These are phyloP conservation scores for Forficula auricularia DNA, from an alignment of 1,140 invertebrate genomes.

Conservation along the genomic window DNA sequence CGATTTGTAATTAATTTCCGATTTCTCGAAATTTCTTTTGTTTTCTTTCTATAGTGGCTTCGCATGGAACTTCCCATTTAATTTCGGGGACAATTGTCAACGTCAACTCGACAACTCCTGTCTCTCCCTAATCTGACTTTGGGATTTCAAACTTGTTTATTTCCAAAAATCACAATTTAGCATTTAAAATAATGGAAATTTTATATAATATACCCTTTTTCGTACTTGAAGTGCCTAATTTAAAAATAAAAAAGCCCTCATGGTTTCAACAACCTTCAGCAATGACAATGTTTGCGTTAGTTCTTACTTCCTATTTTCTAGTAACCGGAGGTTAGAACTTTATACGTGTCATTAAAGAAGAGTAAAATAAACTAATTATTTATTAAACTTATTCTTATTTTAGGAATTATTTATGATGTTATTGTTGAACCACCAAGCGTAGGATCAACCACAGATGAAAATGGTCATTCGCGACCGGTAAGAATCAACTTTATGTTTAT, in stretches of 20 bases:
- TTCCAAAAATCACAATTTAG: too few relatives aligned
- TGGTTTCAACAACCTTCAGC: slow-evolving; percentile 84
- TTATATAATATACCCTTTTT: slow-evolving; percentile 63
- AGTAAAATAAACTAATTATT: slow-evolving; percentile 1
- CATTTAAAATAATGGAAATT: slow-evolving; percentile 54
- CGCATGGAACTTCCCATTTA: too few relatives aligned
- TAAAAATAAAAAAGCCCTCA: slow-evolving; percentile 79
- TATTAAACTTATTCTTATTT: slow-evolving; percentile 18
- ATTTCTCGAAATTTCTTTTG: too few relatives aligned
- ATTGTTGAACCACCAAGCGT: slow-evolving; percentile 96
- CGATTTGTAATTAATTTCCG: too few relatives aligned
- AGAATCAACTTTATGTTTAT: slow-evolving; percentile 24
- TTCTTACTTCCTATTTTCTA: slow-evolving; percentile 88
- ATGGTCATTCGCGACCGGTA: slow-evolving; percentile 83
- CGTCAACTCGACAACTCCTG: too few relatives aligned
- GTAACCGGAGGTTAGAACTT: slow-evolving; percentile 79
- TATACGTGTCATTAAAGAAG: slow-evolving; percentile 1
- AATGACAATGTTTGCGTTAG: slow-evolving; percentile 80
- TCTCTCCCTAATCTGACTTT: too few relatives aligned
- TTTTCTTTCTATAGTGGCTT: too few relatives aligned
- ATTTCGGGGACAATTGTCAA: too few relatives aligned
- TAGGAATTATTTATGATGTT: slow-evolving; percentile 96
- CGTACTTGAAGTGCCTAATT: slow-evolving; percentile 75
- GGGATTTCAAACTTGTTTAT: too few relatives aligned
- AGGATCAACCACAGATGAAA: slow-evolving; percentile 91